Evolutionary conservation across 2,113 vertebrate species (phyloP), one percentile per base, ranked within the genome.

Genomic region (Cyanocitta stelleri): DNA sequence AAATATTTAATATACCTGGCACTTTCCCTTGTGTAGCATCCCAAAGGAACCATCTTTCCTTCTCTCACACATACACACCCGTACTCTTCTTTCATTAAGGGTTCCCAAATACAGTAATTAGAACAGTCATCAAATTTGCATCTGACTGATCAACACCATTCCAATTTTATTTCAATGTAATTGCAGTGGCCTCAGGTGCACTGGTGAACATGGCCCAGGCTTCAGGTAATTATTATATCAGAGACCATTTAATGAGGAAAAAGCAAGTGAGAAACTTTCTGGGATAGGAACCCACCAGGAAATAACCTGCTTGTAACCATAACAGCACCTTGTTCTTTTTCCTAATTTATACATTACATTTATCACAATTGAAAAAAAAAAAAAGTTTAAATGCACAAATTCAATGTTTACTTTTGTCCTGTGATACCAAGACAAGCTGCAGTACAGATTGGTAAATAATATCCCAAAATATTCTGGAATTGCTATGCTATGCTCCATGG

Each of bases 1-100:
- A 85, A 95, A 97, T 94, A 85, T 96, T 94, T 96, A 82, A 95
- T 85, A 66, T 24, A 52, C 20, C 54, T 89, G 83, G 85, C 87
- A 73, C 71, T 93, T 89, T 79, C 43, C 62, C 46, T 14, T 85
- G 89, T 85, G 71, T 30, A 85, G 74, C 81, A 85, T 79, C 91
- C 93, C 84, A 51, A 16, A 92, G 87, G 91, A 91, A 48, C 54
- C 39, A 43, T 73, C 66, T 93, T 29, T 61, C 52, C 27, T 72
- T 13, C 73, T 55, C 85, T 88, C 82, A 73, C 72, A 54, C 26
- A 37, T 10, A 55, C 10, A 68, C 32, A 37, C 27, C 19, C 1
- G 0, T 71, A 64, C n/a, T 92, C 81, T 92, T 27, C 74, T 75
- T 92, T 95, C 81, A 87, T 95, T 91, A 93, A 88, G 64, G 68